Evolutionary conservation across 1,140 invertebrate species (phyloP).

Genomic region (Panulirus ornatus): DNA sequence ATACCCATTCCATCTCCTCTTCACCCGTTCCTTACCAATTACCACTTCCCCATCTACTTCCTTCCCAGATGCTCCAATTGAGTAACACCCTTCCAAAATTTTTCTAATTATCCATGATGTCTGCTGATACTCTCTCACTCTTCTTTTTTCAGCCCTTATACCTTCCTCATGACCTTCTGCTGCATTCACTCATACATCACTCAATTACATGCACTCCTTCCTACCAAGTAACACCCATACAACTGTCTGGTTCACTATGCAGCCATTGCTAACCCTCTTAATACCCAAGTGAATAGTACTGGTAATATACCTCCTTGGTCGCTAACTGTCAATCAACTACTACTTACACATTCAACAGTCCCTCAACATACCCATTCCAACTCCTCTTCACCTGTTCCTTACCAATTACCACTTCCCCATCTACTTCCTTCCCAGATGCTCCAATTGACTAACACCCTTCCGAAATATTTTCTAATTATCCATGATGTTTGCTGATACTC

Average conservation of each 20-base stretch:
- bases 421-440: background rate
- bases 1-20: background rate
- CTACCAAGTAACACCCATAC: background rate
- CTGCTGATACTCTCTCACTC: background rate
- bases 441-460: background rate
- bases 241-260: too few relatives aligned
- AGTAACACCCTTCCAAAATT: background rate
- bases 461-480: background rate
- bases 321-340: too few relatives aligned
- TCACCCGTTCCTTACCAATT: background rate
- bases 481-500: background rate
- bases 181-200: too few relatives aligned
- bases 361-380: background rate
- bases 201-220: too few relatives aligned
- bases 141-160: background rate
- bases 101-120: background rate
- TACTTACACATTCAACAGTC: too few relatives aligned
- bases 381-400: background rate
- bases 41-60: background rate
- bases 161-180: background rate
- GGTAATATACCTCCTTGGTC: too few relatives aligned
- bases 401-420: background rate
- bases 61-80: background rate
- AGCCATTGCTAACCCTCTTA: too few relatives aligned
- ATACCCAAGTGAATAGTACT: too few relatives aligned